Evolutionary conservation across 2,797 vertebrate species (phyloP).

Genomic region (Lagodon rhomboides): DNA sequence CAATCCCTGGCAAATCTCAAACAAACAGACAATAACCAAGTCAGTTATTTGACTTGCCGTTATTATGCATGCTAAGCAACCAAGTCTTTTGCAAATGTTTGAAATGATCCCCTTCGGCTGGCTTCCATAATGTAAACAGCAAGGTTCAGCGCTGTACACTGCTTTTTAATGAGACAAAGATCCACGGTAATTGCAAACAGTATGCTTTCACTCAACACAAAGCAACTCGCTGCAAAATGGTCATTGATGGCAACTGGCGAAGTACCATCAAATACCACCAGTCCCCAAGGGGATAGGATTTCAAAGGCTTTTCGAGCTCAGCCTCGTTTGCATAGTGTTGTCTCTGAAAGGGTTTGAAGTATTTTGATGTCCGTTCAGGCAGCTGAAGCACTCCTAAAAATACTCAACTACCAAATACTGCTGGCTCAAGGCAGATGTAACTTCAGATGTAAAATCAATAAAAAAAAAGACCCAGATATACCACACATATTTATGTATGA

Average conservation of each 20-base stretch:
- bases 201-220: constrained; percentile 66
- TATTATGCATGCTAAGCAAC: constrained; percentile 55
- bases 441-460: constrained; percentile 40
- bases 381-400: constrained; percentile 55
- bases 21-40: constrained; percentile 47
- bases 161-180: constrained; percentile 78
- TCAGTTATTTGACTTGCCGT: constrained; percentile 30
- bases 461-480: constrained; percentile 3
- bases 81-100: constrained; percentile 62
- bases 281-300: constrained; percentile 59
- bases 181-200: constrained; percentile 69
- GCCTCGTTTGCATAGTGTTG: constrained; percentile 70
- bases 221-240: constrained; percentile 64
- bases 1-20: constrained; percentile 18
- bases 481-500: constrained; percentile 16
- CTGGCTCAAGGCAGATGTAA: constrained; percentile 21
- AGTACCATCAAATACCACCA: constrained; percentile 64
- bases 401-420: constrained; percentile 37
- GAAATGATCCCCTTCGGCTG: constrained; percentile 59
- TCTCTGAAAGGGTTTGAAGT: constrained; percentile 71
- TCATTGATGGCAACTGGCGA: constrained; percentile 70
- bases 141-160: constrained; percentile 50
- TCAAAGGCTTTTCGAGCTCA: constrained; percentile 72
- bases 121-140: constrained; percentile 60
- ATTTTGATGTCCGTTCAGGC: constrained; percentile 64